These are phyloP conservation scores for Magallana ariakensis DNA, from an alignment of 1,140 invertebrate genomes.

Conservation along the genomic window DNA sequence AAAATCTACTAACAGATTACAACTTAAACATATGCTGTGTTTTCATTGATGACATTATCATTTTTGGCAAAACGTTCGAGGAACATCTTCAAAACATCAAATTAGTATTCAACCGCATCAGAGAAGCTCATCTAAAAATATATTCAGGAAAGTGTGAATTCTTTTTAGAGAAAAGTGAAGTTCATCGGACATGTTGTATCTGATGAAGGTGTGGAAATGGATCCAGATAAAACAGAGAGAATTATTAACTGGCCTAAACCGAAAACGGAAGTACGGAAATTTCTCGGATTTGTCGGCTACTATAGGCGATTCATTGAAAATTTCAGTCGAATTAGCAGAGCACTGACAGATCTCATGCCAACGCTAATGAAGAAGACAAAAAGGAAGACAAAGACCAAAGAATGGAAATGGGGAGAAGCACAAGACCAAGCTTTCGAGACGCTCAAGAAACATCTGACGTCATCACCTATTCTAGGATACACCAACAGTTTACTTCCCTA, in stretches of 20 bases:
- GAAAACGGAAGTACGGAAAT: conserved; percentile 63
- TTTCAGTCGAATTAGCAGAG: conserved; percentile 61
- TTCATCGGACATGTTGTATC: conserved; percentile 66
- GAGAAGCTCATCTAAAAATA: background rate
- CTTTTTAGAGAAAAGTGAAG: conserved; percentile 63
- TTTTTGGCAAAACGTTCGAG: conserved; percentile 47
- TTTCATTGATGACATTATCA: conserved; percentile 58
- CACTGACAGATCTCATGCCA: conserved; percentile 54
- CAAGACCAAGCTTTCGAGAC: conserved; percentile 55
- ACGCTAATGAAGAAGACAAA: conserved; percentile 38
- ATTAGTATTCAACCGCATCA: conserved; percentile 50
- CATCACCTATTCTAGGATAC: conserved; percentile 58
- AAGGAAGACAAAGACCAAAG: background rate
- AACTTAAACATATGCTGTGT: conserved; percentile 44
- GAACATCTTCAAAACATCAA: conserved; percentile 39
- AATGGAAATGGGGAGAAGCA: conserved; percentile 45
- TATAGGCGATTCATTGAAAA: conserved; percentile 60
- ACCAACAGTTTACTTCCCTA: conserved; percentile 52
- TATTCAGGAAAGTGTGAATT: conserved; percentile 70
- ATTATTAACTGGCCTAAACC: conserved; percentile 69
- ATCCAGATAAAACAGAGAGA: conserved; percentile 68
- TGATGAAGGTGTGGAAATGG: conserved; percentile 61
- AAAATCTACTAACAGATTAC: conserved; percentile 50
- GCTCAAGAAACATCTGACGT: conserved; percentile 51
- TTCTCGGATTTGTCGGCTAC: conserved; percentile 64